Percentiles rank a stretch among this genome's conserved stretches.
Conservation (phyloP, 2,888 invertebrate species). For the Cerceris rybyensis region DNA sequence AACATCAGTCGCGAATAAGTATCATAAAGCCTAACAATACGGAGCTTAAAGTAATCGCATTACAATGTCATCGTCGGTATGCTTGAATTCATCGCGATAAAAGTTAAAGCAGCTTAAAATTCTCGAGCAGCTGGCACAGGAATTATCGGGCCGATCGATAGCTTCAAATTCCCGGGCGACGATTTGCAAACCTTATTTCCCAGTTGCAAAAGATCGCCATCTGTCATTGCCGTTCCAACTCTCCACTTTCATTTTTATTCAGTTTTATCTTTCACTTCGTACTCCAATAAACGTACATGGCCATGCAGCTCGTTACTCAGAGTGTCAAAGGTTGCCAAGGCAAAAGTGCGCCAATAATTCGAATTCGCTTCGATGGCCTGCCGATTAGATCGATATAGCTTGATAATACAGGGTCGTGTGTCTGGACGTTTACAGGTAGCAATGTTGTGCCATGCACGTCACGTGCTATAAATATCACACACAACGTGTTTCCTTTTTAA, state of each 20-base stretch:
- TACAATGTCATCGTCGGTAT: constrained; percentile 14
- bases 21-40: neutral
- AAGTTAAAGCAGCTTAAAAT: constrained; percentile 14
- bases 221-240: constrained; percentile 9
- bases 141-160: constrained; percentile 33
- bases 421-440: neutral
- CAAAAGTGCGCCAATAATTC: constrained; percentile 23
- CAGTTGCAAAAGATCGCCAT: constrained; percentile 7
- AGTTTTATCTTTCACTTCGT: constrained; percentile 12
- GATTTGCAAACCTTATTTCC: constrained; percentile 39
- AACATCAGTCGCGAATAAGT: constrained; percentile 1
- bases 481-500: too few relatives aligned
- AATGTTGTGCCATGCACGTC: neutral
- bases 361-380: neutral
- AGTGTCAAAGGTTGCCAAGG: constrained; percentile 4
- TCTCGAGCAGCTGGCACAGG: neutral
- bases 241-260: constrained; percentile 31
- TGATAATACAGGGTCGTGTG: neutral
- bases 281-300: neutral
- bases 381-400: constrained; percentile 20
- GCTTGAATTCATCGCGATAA: neutral
- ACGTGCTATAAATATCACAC: neutral
- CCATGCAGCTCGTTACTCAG: constrained; percentile 1
- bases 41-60: constrained; percentile 15
- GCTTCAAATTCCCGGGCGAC: constrained; percentile 39